Evolutionary conservation across 2,113 vertebrate species (phyloP).

Genomic region (Calidris pugnax): DNA sequence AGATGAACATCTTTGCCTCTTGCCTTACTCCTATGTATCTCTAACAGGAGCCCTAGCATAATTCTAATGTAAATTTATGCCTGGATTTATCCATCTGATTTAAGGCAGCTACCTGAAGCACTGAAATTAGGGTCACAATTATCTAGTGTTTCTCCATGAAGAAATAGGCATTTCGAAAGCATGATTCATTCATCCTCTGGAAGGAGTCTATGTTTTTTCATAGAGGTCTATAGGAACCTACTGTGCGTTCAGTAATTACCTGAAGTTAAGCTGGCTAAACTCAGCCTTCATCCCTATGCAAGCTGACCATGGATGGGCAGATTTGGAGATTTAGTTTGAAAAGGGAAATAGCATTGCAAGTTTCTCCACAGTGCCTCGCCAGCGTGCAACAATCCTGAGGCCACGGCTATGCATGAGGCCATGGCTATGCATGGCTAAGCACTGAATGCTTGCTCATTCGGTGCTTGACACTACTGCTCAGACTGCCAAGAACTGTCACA

Average conservation of each 20-base stretch:
- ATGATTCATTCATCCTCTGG: neutral
- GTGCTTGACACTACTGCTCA: neutral
- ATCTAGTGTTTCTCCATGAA: neutral
- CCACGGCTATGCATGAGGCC: neutral
- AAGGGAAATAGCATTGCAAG: neutral
- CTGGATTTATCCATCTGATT: neutral
- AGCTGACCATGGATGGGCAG: neutral
- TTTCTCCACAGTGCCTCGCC: neutral
- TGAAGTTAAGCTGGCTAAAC: neutral
- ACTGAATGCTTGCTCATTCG: neutral
- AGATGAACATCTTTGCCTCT: neutral
- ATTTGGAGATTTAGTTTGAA: neutral
- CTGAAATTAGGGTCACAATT: neutral
- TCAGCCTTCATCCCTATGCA: neutral
- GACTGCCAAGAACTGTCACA: slow-evolving; percentile 38
- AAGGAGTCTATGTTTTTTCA: neutral
- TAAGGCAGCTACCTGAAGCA: neutral
- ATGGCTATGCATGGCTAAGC: neutral
- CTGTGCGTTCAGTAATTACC: neutral
- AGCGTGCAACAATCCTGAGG: neutral
- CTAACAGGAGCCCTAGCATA: neutral
- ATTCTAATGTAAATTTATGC: neutral
- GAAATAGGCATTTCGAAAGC: neutral
- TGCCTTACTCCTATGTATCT: neutral
- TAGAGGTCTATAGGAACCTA: neutral